Conservation (phyloP, 2,113 vertebrate species). For the Erythrocercus mccallii region DNA sequence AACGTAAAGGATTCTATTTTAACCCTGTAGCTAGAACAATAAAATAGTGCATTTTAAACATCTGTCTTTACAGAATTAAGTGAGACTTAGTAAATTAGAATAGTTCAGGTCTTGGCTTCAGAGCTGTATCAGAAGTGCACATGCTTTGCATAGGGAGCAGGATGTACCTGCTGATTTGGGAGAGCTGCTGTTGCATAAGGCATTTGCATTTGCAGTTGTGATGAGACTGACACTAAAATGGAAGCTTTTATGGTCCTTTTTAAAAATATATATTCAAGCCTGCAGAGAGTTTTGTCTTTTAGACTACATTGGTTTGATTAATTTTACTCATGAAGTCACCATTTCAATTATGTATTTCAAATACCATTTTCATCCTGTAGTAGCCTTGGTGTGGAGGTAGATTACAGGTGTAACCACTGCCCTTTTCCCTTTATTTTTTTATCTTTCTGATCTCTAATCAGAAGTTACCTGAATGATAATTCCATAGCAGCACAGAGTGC, state of each 20-base stretch:
- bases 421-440: not conserved
- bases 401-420: not conserved
- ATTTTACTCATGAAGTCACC: not conserved
- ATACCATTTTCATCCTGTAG: not conserved
- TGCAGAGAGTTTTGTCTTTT: not conserved
- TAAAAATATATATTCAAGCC: not conserved
- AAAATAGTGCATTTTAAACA: not conserved
- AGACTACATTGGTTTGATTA: not conserved
- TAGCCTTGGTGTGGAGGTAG: not conserved
- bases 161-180: not conserved
- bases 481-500: not conserved
- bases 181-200: not conserved
- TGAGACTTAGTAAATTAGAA: not conserved
- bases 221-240: not conserved
- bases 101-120: not conserved
- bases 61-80: not conserved
- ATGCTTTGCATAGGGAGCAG: not conserved
- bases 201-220: not conserved
- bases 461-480: not conserved
- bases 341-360: not conserved
- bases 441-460: not conserved
- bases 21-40: not conserved
- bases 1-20: not conserved
- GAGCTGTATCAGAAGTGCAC: rapidly evolving
- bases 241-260: not conserved